A percentile compares a stretch with the other conserved stretches of the same genome.
These are phyloP conservation scores for Didymodactylos carnosus DNA, from an alignment of 2,888 invertebrate species.

Conservation along the genomic window DNA sequence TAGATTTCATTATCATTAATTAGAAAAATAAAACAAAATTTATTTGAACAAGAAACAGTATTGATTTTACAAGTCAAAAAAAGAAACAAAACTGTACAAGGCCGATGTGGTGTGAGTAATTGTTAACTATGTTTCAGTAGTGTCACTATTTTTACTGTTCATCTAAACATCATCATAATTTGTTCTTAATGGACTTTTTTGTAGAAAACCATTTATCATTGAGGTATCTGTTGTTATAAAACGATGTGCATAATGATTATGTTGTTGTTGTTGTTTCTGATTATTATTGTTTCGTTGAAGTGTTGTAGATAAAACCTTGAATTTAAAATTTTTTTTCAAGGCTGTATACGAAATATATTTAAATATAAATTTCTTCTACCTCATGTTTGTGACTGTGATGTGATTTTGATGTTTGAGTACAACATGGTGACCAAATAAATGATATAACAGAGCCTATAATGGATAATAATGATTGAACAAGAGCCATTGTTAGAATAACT, in stretches of 20 bases:
- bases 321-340: neutral
- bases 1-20: too few species aligned
- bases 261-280: neutral
- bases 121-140: too few species aligned
- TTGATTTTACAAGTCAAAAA: too few species aligned
- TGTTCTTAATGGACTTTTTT: neutral
- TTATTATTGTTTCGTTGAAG: neutral
- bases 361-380: too few species aligned
- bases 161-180: neutral
- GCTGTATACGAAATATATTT: neutral
- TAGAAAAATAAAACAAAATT: too few species aligned
- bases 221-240: neutral
- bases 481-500: neutral
- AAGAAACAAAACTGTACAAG: too few species aligned
- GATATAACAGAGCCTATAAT: neutral
- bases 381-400: too few species aligned
- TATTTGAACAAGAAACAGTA: too few species aligned
- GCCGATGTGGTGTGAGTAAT: too few species aligned
- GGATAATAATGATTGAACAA: neutral
- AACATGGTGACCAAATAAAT: neutral
- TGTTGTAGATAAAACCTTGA: neutral
- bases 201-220: neutral
- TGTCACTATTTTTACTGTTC: too few species aligned
- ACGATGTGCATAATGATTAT: neutral
- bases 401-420: neutral